Conservation (phyloP, 2,797 vertebrate species). For the Sebastes oblongus region DNA sequence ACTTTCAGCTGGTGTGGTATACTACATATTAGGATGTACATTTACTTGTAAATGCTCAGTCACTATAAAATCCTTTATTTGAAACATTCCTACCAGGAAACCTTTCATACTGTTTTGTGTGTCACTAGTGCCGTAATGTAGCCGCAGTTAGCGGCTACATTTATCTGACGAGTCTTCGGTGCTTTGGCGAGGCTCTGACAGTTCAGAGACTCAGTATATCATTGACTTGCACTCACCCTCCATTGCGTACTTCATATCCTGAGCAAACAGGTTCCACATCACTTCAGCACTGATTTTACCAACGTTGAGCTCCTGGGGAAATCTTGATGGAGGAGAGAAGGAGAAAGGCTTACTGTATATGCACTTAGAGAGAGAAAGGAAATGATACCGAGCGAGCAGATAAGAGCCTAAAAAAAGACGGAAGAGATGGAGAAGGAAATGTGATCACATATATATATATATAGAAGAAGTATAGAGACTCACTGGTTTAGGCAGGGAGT, state of each 20-base stretch:
- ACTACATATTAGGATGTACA: background rate
- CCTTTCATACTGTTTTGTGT: background rate
- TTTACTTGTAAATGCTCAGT: background rate
- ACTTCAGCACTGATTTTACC: constrained; percentile 99
- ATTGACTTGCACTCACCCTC: constrained; percentile 86
- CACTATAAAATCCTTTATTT: background rate
- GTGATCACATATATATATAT: background rate
- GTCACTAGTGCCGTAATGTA: background rate
- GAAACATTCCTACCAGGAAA: background rate
- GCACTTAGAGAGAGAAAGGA: background rate
- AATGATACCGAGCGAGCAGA: background rate
- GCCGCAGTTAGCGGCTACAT: background rate
- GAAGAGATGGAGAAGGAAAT: background rate
- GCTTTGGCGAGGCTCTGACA: background rate
- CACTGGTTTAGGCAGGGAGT: constrained; percentile 98
- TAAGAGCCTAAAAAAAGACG: background rate
- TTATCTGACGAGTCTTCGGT: background rate
- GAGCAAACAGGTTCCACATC: constrained; percentile 99
- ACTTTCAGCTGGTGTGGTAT: background rate
- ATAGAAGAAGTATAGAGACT: constrained; percentile 55
- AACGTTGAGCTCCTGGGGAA: constrained; percentile 97
- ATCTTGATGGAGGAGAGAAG: constrained; percentile 78
- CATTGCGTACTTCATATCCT: constrained; percentile 99
- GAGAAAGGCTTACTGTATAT: background rate
- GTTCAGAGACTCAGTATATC: background rate